Base-by-base conservation (phyloP, 2,113 vertebrate species). In the Pavo muticus region DNA sequence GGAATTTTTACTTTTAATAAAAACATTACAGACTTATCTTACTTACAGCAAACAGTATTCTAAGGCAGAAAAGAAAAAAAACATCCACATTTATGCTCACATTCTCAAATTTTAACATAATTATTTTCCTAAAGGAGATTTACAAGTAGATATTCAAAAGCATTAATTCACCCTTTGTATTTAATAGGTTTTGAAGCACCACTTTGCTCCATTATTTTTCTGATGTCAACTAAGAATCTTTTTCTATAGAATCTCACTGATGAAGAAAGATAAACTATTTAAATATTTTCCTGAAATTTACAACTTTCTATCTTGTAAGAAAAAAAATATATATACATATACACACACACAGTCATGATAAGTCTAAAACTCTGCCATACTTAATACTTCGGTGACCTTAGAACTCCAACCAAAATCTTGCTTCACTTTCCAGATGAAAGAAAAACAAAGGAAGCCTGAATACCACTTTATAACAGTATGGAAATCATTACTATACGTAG, bases 1-100 rank as follows among this genome's bases (percentile, higher is more conserved):
- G 97, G 97, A 97, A 97, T 98, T 96, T 98, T 98, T 71, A 59
- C 94, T 88, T 64, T 80, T 89, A 88, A 87, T 60, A 91, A 95
- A 95, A 91, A 94, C 29, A 48, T 68, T 78, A 91, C 15, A 42
- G 57, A 90, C 82, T 88, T 87, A 54, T 87, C 63, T 76, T 69
- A 70, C 20, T 70, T 57, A 52, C 7, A 91, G 32, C 35, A 23
- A 96, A 82, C 32, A 64, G 56, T 50, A 87, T 75, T 87, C 15
- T 14, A 59, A 63, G 25, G 44, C 18, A 1, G 47, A 60, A 88
- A 21, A 44, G 57, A 73, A 27, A 52, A 61, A 59, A 45, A 56
- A 8, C 32, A 40, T 29, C 47, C 39, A 80, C 40, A 81, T 42
- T 71, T 21, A 39, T 27, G 88, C 29, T 73, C 24, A 68, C 9